Base-by-base conservation (phyloP, 2,888 invertebrate species). In the Atrina japonica region DNA sequence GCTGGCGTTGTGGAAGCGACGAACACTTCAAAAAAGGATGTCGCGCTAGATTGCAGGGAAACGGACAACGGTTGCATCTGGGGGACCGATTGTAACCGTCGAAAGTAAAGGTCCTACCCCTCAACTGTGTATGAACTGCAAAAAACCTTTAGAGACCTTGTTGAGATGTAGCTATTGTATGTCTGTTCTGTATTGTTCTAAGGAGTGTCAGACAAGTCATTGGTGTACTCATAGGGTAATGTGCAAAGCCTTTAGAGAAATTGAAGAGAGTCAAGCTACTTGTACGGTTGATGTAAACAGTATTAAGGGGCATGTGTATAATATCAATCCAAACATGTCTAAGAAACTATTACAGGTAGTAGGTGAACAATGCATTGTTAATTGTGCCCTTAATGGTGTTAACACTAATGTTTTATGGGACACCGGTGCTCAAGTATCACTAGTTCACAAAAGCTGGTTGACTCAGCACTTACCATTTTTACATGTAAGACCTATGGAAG, bases 341-440 rank as follows among this genome's bases (percentile, higher is more conserved):
- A 21, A 27, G 1, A 59, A 29, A 9, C 49, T 53, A 1, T 25
- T 29, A 2, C 52, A 47, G n/a, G 14, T 70, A 14, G 47, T 73
- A 40, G 73, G 66, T 2, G 40, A 52, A 55, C 18, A 29, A 18
- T 70, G 66, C 52, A 3, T 64, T 11, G 53, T 73, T 11, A 47
- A 35, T 9, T 60, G 61, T 25, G 16, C 16, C 3, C 23, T 73
- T 9, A 41, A 49, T 58, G 45, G 29, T 0, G 25, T n/a, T 11
- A 21, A n/a, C 2, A 25, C 30, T 23, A 45, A 58, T 27, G 18
- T 61, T 16, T 18, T 69, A 11, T 73, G 73, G 66, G 66, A 70
- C 52, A 73, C 69, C 14, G 73, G 73, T 2, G 73, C 66, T 6
- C 69, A 73, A 35, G 69, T 73, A 23, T 73, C 66, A 1, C 16